These are phyloP conservation scores for Monoplex corrugatus DNA, from an alignment of 2,888 invertebrate genomes.

Conservation along the genomic window DNA sequence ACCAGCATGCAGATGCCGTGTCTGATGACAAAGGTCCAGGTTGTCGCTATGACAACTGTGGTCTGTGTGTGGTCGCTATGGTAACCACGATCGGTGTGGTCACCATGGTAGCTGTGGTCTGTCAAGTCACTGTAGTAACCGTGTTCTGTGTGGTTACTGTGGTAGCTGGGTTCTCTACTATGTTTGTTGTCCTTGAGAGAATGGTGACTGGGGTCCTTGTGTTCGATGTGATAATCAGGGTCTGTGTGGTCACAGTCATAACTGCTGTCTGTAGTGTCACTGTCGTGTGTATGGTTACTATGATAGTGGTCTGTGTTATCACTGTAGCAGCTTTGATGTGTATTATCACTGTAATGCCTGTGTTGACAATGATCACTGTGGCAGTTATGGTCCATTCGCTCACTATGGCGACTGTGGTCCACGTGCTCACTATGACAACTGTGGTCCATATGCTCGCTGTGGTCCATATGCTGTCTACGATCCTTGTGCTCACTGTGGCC, in stretches of 20 bases:
- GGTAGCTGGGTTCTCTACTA: background rate
- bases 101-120: background rate
- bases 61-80: slow-evolving; percentile 33
- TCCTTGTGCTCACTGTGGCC: background rate
- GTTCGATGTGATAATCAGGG: too few species aligned
- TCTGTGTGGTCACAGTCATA: too few species aligned
- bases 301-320: background rate
- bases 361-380: background rate
- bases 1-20: too few species aligned
- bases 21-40: too few species aligned
- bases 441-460: background rate
- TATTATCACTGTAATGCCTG: background rate
- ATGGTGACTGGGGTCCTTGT: too few species aligned
- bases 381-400: background rate
- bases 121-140: too few species aligned
- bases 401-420: background rate
- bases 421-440: background rate
- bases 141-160: too few species aligned
- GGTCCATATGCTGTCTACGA: background rate
- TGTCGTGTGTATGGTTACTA: too few species aligned
- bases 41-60: background rate
- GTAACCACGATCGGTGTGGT: slow-evolving; percentile 7
- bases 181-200: too few species aligned
- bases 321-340: background rate
- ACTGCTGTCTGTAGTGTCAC: too few species aligned